Percentiles rank a stretch among this genome's conserved stretches.
These are phyloP conservation scores for Sitta carolinensis DNA, from an alignment of 2,797 vertebrate species.

Conservation along the genomic window DNA sequence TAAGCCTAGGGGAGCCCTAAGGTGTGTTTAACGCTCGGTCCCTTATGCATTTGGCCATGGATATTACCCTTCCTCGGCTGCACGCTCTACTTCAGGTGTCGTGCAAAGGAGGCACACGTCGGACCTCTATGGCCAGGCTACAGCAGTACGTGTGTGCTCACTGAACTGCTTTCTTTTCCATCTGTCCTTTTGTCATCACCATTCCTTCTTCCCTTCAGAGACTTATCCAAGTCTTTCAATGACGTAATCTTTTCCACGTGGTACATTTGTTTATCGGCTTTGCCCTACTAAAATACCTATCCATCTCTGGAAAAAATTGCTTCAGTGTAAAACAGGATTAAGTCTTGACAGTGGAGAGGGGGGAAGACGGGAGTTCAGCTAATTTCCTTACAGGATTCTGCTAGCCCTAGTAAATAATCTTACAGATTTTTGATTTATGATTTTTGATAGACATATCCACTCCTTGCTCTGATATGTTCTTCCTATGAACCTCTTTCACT, in stretches of 20 bases:
- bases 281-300: background rate
- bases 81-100: background rate
- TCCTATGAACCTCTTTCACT: background rate
- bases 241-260: background rate
- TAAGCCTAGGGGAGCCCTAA: background rate
- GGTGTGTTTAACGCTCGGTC: accelerated
- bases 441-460: background rate
- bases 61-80: accelerated
- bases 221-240: accelerated
- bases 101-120: accelerated
- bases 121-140: background rate
- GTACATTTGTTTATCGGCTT: accelerated
- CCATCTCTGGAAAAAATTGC: background rate
- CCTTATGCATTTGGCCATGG: background rate
- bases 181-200: too few relatives aligned
- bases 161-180: background rate
- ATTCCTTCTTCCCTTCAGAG: background rate
- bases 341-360: background rate
- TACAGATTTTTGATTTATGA: accelerated
- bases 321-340: background rate
- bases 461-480: background rate
- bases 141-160: accelerated
- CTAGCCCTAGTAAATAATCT: background rate
- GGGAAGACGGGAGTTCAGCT: background rate
- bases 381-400: background rate